Evolutionary conservation across 1,140 invertebrate genomes (phyloP), one percentile per base, ranked within the genome.

Genomic region (Drosophila prosaltans): DNA sequence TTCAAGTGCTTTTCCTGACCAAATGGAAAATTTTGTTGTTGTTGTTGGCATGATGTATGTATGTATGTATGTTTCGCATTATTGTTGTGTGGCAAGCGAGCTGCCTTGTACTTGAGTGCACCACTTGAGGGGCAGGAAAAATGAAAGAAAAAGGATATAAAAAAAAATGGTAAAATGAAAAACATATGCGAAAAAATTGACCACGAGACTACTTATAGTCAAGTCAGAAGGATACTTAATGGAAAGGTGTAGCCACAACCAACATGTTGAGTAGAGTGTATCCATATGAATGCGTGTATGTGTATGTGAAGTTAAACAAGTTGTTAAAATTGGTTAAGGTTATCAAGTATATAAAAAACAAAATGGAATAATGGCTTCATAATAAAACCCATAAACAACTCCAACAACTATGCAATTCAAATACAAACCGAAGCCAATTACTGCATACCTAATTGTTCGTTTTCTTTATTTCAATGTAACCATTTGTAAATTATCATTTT

Each of bases 111-210:
- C 21, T 51, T 51, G 45, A 51, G 45, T 51, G 45, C 41, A 54
- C 60, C 64, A 71, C 58, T 63, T 61, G 32, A 30, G 32, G n/a
- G 45, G 45, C 21, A 9, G 45, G 45, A 21, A 51, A 11, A 11
- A 40, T 84, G 39, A 40, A 40, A 40, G 24, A 51, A 51, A 51
- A 2, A 51, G 45, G 26, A 24, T 6, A 26, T 16, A 43, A 43
- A 43, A 55, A 43, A n/a, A 43, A 24, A 10, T 10, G 21, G 7
- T 26, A 26, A 85, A 69, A 74, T 57, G 62, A 60, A 80, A 36
- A 80, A 74, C 76, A 83, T 83, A 88, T 86, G 84, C 76, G 76
- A 64, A 88, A 79, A 85, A 86, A 80, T 89, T 89, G 80, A 88
- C 80, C 83, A 69, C 74, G 51, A 54, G 54, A 16, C 41, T 40